A percentile compares a stretch with the other conserved stretches of the same genome.
Evolutionary conservation across 2,888 invertebrate genomes (phyloP).

Genomic region (Podotricha telesiphe): DNA sequence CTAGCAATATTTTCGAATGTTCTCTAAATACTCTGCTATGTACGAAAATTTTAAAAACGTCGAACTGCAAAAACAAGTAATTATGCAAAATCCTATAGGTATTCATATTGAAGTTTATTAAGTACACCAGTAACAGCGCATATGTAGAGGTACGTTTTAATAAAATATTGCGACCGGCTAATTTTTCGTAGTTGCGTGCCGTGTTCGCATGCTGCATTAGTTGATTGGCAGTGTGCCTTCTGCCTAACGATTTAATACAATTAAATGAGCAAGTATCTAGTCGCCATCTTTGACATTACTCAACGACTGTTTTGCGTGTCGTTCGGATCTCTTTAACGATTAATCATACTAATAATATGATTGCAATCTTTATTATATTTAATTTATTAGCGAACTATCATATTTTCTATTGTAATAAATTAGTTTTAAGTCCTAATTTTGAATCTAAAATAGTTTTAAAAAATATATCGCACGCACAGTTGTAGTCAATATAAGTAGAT

Average conservation of each 20-base stretch:
- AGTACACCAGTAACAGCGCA: conserved; percentile 29
- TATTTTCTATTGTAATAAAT: not conserved
- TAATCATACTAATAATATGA: conserved; percentile 40
- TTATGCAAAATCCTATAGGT: not conserved
- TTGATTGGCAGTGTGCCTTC: conserved; percentile 76
- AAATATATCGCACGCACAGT: not conserved
- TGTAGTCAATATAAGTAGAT: not conserved
- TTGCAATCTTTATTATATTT: conserved; percentile 24
- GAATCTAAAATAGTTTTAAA: not conserved
- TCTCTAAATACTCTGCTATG: too few relatives aligned
- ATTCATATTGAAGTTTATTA: conserved; percentile 4
- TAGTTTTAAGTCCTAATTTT: not conserved
- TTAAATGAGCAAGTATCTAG: conserved; percentile 78
- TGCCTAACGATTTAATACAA: conserved; percentile 82
- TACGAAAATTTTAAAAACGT: too few relatives aligned
- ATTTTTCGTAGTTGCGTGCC: conserved; percentile 66
- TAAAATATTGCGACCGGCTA: conserved; percentile 37
- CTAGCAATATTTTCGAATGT: too few relatives aligned
- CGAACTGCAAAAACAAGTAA: too few relatives aligned
- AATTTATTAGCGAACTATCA: not conserved
- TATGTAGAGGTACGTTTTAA: conserved; percentile 24
- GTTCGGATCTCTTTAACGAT: conserved; percentile 48
- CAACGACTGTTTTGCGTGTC: conserved; percentile 79
- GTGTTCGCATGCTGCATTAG: conserved; percentile 79
- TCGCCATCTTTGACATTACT: conserved; percentile 74